phyloP scores from a whole-genome alignment of 1,140 invertebrate genomes.

The Armadillidium nasatum region DNA sequence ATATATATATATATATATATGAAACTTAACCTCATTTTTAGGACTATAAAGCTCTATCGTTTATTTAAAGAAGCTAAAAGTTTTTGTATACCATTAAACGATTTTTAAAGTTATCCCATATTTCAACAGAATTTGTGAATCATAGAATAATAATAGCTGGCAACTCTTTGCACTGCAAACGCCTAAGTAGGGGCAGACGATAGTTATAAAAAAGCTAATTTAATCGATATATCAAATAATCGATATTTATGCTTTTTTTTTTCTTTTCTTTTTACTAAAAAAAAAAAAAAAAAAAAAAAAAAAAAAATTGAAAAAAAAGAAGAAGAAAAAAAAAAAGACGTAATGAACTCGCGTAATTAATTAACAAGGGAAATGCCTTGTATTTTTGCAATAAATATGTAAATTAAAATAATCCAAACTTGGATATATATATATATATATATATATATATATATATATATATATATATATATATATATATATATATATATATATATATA shows the following conservation, averaged over 20 bases:
- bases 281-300: no score
- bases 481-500: slow-evolving; percentile 29
- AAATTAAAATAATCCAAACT: no score
- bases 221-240: no score
- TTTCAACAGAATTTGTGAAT: neutral
- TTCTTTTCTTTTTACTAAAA: no score
- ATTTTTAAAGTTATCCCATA: neutral
- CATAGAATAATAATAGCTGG: neutral
- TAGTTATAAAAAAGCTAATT: no score
- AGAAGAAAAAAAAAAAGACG: no score
- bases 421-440: slow-evolving; percentile 23
- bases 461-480: slow-evolving; percentile 19
- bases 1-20: slow-evolving; percentile 12
- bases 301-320: no score
- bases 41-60: neutral
- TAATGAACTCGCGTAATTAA: no score
- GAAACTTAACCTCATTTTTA: neutral
- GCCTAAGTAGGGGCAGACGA: no score
- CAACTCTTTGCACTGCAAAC: neutral
- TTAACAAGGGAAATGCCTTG: no score
- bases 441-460: slow-evolving; percentile 20
- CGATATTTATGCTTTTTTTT: no score
- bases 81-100: neutral
- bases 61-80: neutral
- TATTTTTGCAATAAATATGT: no score